Base-by-base conservation (phyloP, 2,797 vertebrate species). In the Spheniscus humboldti region DNA sequence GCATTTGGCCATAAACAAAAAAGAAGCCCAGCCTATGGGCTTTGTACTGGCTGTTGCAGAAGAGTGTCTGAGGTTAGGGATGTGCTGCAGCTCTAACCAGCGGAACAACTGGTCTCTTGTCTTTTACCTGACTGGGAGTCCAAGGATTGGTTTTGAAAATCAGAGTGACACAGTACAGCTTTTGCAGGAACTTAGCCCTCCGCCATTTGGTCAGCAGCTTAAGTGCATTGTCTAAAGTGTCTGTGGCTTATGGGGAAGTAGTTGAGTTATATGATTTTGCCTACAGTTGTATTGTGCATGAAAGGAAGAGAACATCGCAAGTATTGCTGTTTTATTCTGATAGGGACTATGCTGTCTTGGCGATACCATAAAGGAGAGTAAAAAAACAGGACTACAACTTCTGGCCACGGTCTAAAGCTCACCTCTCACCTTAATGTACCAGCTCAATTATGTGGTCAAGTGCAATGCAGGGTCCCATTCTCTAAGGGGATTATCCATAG, bases 361-460 rank as follows among this genome's bases (percentile, higher is more conserved):
- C 6, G 19, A 5, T 9, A 4, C 47, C 1, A 0, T 37, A 31
- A 41, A 78, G 23, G 4, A 47, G 25, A n/a, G 5, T 30, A 2
- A 13, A 39, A 56, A n/a, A 71, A 47, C 6, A 13, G 31, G 3
- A 5, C 27, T 66, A n/a, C 10, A 71, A 5, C 27, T 82, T 63
- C 16, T 88, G 45, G 10, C 27, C 19, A 1, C 5, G 4, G 9
- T 48, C 43, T 63, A 43, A 18, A 91, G 6, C 28, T 88, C 18
- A 27, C 24, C 22, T 18, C 35, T 73, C n/a, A 2, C 25, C 13
- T 66, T 39, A 13, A 4, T 4, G 24, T 22, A 6, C 23, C 53
- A 80, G 12, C 59, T 52, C n/a, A 17, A 4, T 76, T n/a, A 11
- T 0, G 0, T 10, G 37, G 10, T 48, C 23, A 10, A 11, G 20